These are phyloP conservation scores for Celastrina argiolus DNA, from an alignment of 2,888 invertebrate genomes.

Conservation along the genomic window DNA sequence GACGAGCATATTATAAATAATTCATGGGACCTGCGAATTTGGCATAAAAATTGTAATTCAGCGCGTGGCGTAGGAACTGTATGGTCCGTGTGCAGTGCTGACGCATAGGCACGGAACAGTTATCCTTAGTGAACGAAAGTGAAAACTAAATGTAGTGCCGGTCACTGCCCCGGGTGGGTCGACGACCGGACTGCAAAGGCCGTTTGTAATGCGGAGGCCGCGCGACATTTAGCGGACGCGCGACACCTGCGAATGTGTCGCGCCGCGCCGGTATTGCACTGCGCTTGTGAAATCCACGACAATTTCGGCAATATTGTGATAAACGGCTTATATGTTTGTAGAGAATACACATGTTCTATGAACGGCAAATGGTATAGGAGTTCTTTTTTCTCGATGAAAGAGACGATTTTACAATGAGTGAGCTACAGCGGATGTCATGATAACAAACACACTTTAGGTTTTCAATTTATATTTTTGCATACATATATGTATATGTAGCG, in stretches of 20 bases:
- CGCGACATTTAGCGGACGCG: slow-evolving; percentile 61
- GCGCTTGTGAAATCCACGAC: slow-evolving; percentile 11
- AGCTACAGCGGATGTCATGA: too few relatives aligned
- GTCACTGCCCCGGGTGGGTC: slow-evolving; percentile 68
- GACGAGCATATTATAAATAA: neutral
- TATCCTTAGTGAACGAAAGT: slow-evolving; percentile 78
- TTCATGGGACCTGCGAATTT: slow-evolving; percentile 14
- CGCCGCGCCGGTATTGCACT: slow-evolving; percentile 52
- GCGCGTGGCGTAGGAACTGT: slow-evolving; percentile 50
- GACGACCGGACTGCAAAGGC: slow-evolving; percentile 77
- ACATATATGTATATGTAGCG: neutral
- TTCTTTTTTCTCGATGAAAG: too few relatives aligned
- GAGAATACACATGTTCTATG: neutral
- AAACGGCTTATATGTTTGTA: neutral
- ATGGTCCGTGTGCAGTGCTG: slow-evolving; percentile 40
- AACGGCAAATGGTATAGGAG: too few relatives aligned
- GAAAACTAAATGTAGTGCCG: slow-evolving; percentile 74
- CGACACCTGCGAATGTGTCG: slow-evolving; percentile 39
- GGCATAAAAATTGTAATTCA: slow-evolving; percentile 47
- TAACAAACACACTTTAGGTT: too few relatives aligned
- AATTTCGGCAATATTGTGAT: slow-evolving; percentile 9
- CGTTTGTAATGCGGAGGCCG: slow-evolving; percentile 76
- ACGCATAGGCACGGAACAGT: slow-evolving; percentile 61
- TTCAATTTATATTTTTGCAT: neutral
- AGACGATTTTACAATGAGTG: too few relatives aligned